phyloP scores from a whole-genome alignment of 2,888 invertebrate species.

The Cephus runcator region DNA sequence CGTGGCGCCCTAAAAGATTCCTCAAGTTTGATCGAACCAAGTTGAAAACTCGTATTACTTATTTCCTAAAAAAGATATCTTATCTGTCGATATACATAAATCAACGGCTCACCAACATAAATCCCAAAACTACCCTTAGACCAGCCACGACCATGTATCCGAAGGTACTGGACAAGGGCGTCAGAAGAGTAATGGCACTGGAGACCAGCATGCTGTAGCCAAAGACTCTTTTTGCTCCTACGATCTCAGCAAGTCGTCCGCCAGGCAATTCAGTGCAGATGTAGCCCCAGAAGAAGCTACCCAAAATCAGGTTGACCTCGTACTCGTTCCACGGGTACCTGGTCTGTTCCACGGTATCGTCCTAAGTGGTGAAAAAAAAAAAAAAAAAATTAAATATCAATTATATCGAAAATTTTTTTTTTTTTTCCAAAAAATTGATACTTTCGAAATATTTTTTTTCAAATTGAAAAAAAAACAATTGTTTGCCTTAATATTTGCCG shows the following conservation, averaged over 20 bases:
- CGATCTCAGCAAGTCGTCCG: conserved; percentile 83
- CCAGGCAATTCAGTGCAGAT: conserved; percentile 90
- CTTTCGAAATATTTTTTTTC: neutral
- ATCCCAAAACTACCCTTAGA: conserved; percentile 79
- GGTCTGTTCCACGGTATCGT: conserved; percentile 34
- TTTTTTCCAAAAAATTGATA: no score
- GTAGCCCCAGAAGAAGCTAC: conserved; percentile 94
- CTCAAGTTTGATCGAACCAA: neutral
- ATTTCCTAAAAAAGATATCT: neutral
- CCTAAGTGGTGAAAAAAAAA: conserved; percentile 17
- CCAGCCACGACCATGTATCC: conserved; percentile 78
- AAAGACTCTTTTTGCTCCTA: conserved; percentile 86
- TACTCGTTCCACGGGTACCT: conserved; percentile 83
- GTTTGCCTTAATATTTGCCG: neutral
- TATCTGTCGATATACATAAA: neutral
- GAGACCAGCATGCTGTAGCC: conserved; percentile 88
- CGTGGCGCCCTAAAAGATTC: conserved; percentile 75
- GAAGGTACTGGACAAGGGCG: conserved; percentile 79
- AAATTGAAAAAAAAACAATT: neutral
- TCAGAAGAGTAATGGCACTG: conserved; percentile 82
- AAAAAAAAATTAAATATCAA: neutral
- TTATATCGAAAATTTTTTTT: accelerated
- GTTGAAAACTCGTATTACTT: neutral
- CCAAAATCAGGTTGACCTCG: conserved; percentile 83
- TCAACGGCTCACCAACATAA: conserved; percentile 71